phyloP scores from a whole-genome alignment of 2,888 invertebrate species.

The Gymnoscelis rufifasciata region DNA sequence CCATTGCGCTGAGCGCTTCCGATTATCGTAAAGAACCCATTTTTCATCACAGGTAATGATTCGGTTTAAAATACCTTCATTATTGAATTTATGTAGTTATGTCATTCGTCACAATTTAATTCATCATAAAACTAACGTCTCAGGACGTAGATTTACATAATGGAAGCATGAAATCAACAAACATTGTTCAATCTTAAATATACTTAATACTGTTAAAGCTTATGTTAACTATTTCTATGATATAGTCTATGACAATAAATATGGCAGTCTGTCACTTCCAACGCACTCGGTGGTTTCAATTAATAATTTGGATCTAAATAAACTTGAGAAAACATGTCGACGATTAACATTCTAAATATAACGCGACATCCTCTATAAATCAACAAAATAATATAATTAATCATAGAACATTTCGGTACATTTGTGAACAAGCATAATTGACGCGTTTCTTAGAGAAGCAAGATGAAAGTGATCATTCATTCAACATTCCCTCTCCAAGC shows the following conservation, averaged over 20 bases:
- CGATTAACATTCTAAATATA: not conserved
- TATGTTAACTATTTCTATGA: no score
- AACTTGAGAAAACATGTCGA: not conserved
- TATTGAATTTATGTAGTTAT: no score
- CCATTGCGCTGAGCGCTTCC: no score
- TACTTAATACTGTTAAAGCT: no score
- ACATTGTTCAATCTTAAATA: conserved; percentile 9
- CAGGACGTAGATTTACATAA: conserved; percentile 64
- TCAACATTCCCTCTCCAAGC: conserved; percentile 51
- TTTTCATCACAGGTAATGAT: no score
- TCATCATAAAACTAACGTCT: conserved; percentile 65
- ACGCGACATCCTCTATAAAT: not conserved
- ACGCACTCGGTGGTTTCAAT: no score
- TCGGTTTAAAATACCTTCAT: no score
- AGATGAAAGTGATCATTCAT: conserved; percentile 50
- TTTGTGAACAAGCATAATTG: not conserved
- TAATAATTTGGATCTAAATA: no score
- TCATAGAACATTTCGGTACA: conserved; percentile 1
- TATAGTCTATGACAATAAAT: no score
- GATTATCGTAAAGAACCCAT: no score
- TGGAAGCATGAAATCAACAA: conserved; percentile 68
- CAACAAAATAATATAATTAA: conserved; percentile 1
- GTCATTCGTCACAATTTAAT: conserved; percentile 70
- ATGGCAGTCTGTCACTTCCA: no score
- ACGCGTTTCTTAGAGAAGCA: conserved; percentile 21